These are phyloP conservation scores for Scylla paramamosain DNA, from an alignment of 1,140 invertebrate species.

Conservation along the genomic window DNA sequence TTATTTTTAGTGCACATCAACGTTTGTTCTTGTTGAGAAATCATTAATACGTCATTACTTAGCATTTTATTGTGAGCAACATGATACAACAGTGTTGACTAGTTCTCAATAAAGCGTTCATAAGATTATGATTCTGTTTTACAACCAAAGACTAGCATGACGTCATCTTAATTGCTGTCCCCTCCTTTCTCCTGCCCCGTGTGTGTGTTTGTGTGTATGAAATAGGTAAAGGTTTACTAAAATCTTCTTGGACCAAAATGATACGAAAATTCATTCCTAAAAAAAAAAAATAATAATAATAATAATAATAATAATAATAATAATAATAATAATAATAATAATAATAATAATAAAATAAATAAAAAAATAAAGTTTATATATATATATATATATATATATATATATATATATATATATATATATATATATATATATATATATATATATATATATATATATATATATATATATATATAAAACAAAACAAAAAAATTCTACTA, in stretches of 20 bases:
- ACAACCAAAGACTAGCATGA: neutral
- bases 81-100: conserved; percentile 73
- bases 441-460: conserved; percentile 25
- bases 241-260: neutral
- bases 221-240: too few relatives aligned
- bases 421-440: conserved; percentile 13
- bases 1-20: conserved; percentile 66
- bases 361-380: conserved; percentile 5
- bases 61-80: conserved; percentile 72
- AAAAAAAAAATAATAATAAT: neutral
- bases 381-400: neutral
- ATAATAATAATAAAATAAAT: conserved; percentile 13
- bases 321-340: neutral
- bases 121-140: conserved; percentile 45
- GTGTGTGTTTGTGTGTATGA: neutral
- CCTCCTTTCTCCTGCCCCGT: neutral
- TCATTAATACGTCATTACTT: conserved; percentile 70
- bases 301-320: neutral
- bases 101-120: conserved; percentile 74
- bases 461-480: neutral
- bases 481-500: neutral
- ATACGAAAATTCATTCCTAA: neutral
- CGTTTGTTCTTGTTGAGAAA: conserved; percentile 69
- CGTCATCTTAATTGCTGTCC: neutral
- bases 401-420: neutral